Base-by-base conservation (phyloP, 2,113 vertebrate genomes). In the Dipodomys stephensi region DNA sequence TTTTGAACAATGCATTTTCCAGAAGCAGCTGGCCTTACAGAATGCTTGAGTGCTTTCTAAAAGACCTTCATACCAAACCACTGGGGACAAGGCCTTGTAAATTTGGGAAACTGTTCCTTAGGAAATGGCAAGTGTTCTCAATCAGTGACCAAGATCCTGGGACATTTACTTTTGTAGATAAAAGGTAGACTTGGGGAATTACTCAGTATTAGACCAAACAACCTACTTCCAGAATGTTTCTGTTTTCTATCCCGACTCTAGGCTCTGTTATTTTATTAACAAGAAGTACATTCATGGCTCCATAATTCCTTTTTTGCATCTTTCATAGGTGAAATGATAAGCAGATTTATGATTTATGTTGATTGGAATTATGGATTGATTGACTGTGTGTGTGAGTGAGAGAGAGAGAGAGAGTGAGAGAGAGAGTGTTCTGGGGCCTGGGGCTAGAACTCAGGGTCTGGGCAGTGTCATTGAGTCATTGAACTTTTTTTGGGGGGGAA, bases 11-110 rank as follows among this genome's bases (percentile, higher is more conserved):
- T 89, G 80, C 72, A 87, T 91, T 93, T 95, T 87, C 79, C 77
- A 68, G 12, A 32, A 96, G 80, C 80, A 89, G 53, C 87, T 89
- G 76, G 62, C n/a, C 44, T 92, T 72, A 30, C 8, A 18, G 28
- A 94, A 91, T 81, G 84, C 27, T 32, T 89, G 87, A 89, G 22
- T 65, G 46, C 81, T 96, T 92, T 85, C 39, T 88, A 65, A 93
- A 92, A 94, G 73, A 90, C 67, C 87, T 46, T 16, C 73, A 83
- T 78, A 87, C 69, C 13, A 39, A 32, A 78, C 84, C 72, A 89
- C 67, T 82, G 64, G 84, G 78, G 80, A 77, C 30, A 62, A 67
- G 20, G 28, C 19, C 60, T 72, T 91, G 11, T 57, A 57, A 93
- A 16, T 1, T 68, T 95, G 62, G 28, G 16, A 86, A 23, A 67